Evolutionary conservation across 2,113 vertebrate genomes (phyloP), one percentile per base, ranked within the genome.

Genomic region (Elanus axillaris): DNA sequence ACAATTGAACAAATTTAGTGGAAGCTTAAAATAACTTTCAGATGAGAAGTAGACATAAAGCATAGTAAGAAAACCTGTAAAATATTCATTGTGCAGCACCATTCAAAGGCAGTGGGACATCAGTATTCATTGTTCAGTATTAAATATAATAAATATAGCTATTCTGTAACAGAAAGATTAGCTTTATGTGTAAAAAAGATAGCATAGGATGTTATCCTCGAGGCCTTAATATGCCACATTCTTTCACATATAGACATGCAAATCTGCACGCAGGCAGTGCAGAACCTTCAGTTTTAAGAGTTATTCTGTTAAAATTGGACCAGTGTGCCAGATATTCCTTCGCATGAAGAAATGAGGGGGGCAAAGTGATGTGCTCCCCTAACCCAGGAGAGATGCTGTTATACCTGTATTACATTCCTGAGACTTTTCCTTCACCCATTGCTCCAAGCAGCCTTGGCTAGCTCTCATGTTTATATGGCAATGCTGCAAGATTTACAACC

Each of bases 11-110:
- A 72, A 89, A 89, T 93, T 53, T 63, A 94, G 25, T 64, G 45
- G 32, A 89, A 94, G 52, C 29, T 93, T 88, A 92, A 93, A 94
- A 83, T 71, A 88, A 45, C 48, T 94, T 94, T 84, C 22, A 87
- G 19, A 82, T 87, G 43, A 75, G 52, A 92, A 75, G 25, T 15
- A 86, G 45, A 45, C 18, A 66, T 36, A 75, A 66, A 29, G 15
- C 20, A 13, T 74, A 76, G 22, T 45, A 58, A 91, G 76, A 47
- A 89, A 78, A 78, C 14, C 3, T 52, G 27, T 34, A 75, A 78
- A 88, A 76, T 94, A 86, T 67, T 80, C 1, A 40, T 71, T 83
- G n/a, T 55, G 21, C 26, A 75, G 26, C 23, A 90, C 43, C 17
- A 60, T 77, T 91, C 31, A 85, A 94, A 93, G 25, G 9, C 48